phyloP scores from a whole-genome alignment of 2,113 vertebrate species.

The Atractosteus spatula region DNA sequence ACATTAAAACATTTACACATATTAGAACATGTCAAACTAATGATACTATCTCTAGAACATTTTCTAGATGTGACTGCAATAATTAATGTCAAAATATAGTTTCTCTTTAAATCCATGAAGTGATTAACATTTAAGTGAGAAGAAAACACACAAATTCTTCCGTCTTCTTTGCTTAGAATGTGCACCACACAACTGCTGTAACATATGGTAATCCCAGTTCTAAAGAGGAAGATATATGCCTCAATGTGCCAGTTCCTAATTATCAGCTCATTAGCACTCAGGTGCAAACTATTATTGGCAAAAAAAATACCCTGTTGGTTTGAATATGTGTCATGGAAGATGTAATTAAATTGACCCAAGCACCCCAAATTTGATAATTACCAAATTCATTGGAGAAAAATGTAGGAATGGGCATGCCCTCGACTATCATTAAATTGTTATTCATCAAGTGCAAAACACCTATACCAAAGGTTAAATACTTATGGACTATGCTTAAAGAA shows the following conservation, averaged over 20 bases:
- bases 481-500: neutral
- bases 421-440: neutral
- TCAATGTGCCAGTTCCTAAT: conserved; percentile 13
- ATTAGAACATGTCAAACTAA: neutral
- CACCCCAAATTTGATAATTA: conserved; percentile 16
- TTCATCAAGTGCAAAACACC: conserved; percentile 10
- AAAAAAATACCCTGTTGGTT: conserved; percentile 12
- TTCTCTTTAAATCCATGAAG: neutral
- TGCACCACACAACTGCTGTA: conserved; percentile 14
- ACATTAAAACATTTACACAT: conserved; percentile 6
- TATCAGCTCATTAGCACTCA: conserved; percentile 22
- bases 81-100: neutral
- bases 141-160: conserved; percentile 1
- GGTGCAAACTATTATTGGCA: conserved; percentile 22
- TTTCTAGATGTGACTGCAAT: neutral
- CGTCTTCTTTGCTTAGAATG: conserved; percentile 6
- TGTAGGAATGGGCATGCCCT: neutral
- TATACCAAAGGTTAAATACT: neutral
- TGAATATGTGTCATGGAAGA: conserved; percentile 10
- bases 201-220: conserved; percentile 11
- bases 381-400: conserved; percentile 5
- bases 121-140: conserved; percentile 10
- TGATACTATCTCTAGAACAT: conserved; percentile 8
- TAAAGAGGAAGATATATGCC: neutral
- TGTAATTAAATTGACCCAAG: conserved; percentile 21